Evolutionary conservation across 2,888 invertebrate species (phyloP), one percentile per base, ranked within the genome.

Genomic region (Hyposoter didymator): DNA sequence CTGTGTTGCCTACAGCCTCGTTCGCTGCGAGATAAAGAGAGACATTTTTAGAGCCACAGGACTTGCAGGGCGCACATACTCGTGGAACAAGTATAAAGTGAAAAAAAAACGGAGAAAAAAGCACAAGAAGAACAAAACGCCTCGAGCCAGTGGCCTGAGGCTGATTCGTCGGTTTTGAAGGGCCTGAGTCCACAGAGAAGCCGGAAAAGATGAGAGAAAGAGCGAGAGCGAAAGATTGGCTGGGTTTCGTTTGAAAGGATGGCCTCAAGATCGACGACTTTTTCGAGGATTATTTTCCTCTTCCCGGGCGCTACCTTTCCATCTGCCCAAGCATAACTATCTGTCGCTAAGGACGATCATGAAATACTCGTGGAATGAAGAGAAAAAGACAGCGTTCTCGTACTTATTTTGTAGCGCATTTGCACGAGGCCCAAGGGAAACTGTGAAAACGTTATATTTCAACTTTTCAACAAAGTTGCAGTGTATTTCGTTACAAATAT

Each of bases 31-130:
- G 64, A 72, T 67, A 79, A 62, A 79, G 47, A 79, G 39, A 55
- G 73, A 73, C 76, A 70, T 81, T 81, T 78, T 73, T 67, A 80
- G 81, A 80, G 70, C 47, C 64, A 72, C 84, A 78, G 72, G 73
- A 67, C 80, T 81, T 72, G 59, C n/a, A n/a, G 45, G 55, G 80
- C 72, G 59, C 62, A 66, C 74, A 80, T 28, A 70, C 45, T 8
- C 45, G 76, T 67, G 59, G 47, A 73, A 72, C 55, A 64, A 52
- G 69, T 73, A 84, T 78, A 79, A 70, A 70, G 49, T n/a, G 28
- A 45, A 62, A 49, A 79, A 69, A 73, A 47, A n/a, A n/a, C n/a
- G 28, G 28, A 2, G 43, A 74, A 70, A 83, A 75, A 55, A 72
- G 10, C 39, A 74, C 45, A 64, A 47, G 28, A 69, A 43, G 52